Base-by-base conservation (phyloP, 2,113 vertebrate genomes). In the Chaetops frenatus region DNA sequence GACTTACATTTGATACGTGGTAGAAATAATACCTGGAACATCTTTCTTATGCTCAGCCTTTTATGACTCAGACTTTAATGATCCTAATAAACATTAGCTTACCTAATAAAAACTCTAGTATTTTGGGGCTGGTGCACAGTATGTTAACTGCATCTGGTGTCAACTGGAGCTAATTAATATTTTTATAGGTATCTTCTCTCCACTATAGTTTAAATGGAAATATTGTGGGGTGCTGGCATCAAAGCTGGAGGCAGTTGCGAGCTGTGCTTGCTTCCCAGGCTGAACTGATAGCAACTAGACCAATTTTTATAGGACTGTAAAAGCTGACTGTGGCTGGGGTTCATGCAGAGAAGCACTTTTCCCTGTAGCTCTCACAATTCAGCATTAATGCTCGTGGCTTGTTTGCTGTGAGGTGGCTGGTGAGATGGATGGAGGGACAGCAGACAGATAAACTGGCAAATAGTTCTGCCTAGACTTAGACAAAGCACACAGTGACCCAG, bases 81-180 rank as follows among this genome's bases (percentile, higher is more conserved):
- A 97, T 88, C 89, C 93, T 97, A 96, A 97, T 98, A 98, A 98
- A 98, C 97, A 98, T 98, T 97, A 98, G 97, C 97, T 98, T 97
- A 97, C 97, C 97, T 97, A 97, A 97, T 98, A 98, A 98, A 97
- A 97, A 96, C 96, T 95, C 94, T 69, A 93, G 94, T 87, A 95
- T 97, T 97, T 98, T 94, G 81, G 96, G 97, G 88, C 83, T 95
- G 96, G 95, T 47, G 72, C 79, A 14, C 94, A 94, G 95, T 93
- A 96, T 79, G 95, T 84, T 96, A 95, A 97, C 94, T 96, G 95
- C 97, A 97, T 97, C 97, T 97, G 97, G 97, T 98, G 97, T 98
- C 97, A 98, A 97, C 97, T 97, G 95, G 96, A 98, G 97, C 97
- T 98, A 98, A 98, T 98, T 98, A 98, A 98, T 98, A 98, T 97